Evolutionary conservation across 2,113 vertebrate species (phyloP).

Genomic region (Microcebus tavaratra): DNA sequence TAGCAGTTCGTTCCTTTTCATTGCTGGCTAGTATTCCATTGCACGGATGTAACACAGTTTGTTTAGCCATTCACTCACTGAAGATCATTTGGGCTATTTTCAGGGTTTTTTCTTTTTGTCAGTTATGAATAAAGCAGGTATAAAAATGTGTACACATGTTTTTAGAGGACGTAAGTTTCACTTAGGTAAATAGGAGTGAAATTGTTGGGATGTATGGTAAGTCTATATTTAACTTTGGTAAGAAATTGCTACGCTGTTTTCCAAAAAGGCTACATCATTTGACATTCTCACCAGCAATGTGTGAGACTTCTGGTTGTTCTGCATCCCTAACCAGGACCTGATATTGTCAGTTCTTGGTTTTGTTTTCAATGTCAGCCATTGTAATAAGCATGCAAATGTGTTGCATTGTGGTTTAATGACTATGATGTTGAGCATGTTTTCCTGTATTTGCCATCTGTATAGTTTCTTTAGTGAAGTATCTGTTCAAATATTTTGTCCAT

Average conservation of each 20-base stretch:
- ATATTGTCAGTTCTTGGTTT: background rate
- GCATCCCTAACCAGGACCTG: background rate
- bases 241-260: background rate
- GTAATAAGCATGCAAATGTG: background rate
- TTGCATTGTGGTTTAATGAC: background rate
- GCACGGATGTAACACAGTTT: background rate
- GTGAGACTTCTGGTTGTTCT: background rate
- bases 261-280: background rate
- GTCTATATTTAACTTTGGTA: background rate
- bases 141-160: background rate
- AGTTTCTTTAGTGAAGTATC: background rate
- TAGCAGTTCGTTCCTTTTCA: background rate
- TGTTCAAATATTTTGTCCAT: background rate
- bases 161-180: background rate
- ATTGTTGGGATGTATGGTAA: background rate
- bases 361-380: background rate
- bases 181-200: background rate
- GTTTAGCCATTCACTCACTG: background rate
- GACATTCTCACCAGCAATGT: background rate
- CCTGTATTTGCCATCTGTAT: background rate
- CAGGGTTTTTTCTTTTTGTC: background rate
- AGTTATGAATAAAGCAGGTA: background rate
- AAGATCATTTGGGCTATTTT: background rate
- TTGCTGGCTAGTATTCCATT: background rate
- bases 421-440: background rate